A percentile compares a stretch with the other conserved stretches of the same genome.
Evolutionary conservation across 2,797 vertebrate genomes (phyloP).

Genomic region (Astyanax mexicanus): DNA sequence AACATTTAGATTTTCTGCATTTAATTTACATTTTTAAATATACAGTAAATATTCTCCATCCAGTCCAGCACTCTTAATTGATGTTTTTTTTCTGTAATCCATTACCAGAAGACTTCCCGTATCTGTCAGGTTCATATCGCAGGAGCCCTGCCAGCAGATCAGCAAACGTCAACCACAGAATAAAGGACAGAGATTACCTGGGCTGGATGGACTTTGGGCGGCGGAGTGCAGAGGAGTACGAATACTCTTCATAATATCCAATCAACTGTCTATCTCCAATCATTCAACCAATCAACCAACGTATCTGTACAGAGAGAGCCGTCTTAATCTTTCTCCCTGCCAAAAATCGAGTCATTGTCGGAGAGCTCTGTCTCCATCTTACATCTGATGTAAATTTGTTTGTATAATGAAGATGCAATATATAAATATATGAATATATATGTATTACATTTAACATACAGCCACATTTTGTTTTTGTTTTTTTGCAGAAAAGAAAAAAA

Average conservation of each 20-base stretch:
- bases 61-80: too few relatives aligned
- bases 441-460: constrained; percentile 52
- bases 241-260: constrained; percentile 85
- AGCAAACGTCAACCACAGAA: constrained; percentile 82
- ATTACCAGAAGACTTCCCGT: constrained; percentile 12
- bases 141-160: constrained; percentile 83
- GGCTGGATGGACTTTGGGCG: constrained; percentile 99
- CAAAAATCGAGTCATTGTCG: constrained; percentile 70
- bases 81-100: neutral
- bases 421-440: constrained; percentile 55
- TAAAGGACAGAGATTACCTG: constrained; percentile 95
- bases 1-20: neutral
- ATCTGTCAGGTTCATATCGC: constrained; percentile 71
- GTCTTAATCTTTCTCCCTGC: constrained; percentile 63
- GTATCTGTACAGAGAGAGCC: constrained; percentile 65
- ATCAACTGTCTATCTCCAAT: constrained; percentile 20
- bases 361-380: constrained; percentile 71
- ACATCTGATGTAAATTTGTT: constrained; percentile 75
- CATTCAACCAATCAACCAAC: constrained; percentile 38
- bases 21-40: too few relatives aligned
- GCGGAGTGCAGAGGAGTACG: constrained; percentile 93
- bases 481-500: constrained; percentile 66
- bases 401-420: constrained; percentile 76
- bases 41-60: too few relatives aligned
- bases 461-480: too few relatives aligned